A percentile compares a stretch with the other conserved stretches of the same genome.
Evolutionary conservation across 1,140 invertebrate genomes (phyloP).

Genomic region (Heliconius melpomene): DNA sequence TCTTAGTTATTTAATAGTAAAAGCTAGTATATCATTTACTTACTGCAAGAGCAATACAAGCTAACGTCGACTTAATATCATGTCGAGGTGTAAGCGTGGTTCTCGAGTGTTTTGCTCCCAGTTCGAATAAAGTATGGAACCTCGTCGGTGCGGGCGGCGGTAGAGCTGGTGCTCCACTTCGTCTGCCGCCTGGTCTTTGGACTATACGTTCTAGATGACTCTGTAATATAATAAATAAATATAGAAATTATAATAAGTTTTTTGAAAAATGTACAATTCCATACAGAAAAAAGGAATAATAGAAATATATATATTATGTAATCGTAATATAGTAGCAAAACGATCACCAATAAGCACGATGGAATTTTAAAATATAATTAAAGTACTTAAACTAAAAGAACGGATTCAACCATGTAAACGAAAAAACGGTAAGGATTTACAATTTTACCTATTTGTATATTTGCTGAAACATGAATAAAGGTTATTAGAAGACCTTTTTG

Average conservation of each 20-base stretch:
- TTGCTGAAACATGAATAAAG: slow-evolving; percentile 3
- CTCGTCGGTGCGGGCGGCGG: slow-evolving; percentile 85
- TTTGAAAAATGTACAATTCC: too few relatives aligned
- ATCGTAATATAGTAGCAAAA: too few relatives aligned
- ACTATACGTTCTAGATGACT: slow-evolving; percentile 92
- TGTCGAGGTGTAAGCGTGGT: slow-evolving; percentile 67
- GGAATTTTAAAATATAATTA: too few relatives aligned
- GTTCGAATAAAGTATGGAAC: slow-evolving; percentile 91
- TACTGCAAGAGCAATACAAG: slow-evolving; percentile 71
- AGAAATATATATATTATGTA: too few relatives aligned
- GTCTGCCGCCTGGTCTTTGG: slow-evolving; percentile 85
- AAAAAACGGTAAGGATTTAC: not conserved
- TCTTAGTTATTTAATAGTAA: too few relatives aligned
- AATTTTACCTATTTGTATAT: not conserved
- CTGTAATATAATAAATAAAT: slow-evolving; percentile 69
- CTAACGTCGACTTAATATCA: slow-evolving; percentile 63
- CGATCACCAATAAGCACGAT: too few relatives aligned
- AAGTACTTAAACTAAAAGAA: too few relatives aligned
- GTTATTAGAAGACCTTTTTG: not conserved
- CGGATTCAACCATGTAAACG: too few relatives aligned
- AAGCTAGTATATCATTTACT: slow-evolving; percentile 22
- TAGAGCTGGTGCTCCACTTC: slow-evolving; percentile 83
- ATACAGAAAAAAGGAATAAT: too few relatives aligned
- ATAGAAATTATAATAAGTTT: too few relatives aligned
- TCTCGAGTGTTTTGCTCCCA: slow-evolving; percentile 81